Evolutionary conservation across 2,888 invertebrate species (phyloP), one percentile per base, ranked within the genome.

Genomic region (Drosophila multiciliata): DNA sequence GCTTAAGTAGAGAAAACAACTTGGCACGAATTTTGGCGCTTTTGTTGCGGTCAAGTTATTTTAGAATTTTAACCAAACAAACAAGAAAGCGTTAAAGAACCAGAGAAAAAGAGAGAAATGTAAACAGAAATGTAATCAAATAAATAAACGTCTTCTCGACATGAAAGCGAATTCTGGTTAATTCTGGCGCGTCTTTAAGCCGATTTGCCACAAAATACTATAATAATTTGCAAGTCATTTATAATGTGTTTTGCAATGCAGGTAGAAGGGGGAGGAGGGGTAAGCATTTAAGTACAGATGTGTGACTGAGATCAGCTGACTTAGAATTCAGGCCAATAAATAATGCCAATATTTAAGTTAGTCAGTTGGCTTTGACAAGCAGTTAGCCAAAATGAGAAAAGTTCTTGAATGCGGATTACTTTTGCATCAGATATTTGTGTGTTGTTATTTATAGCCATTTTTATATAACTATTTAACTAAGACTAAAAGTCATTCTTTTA

Each of bases 11-110:
- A 60, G 70, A 72, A 80, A 78, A 78, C 70, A 78, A 66, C 73
- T 75, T 78, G 75, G 85, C 83, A 80, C 85, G 78, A 78, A 75
- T 85, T 85, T 86, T 78, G 66, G 55, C 80, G 82, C 80, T 78
- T 82, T 80, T 87, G 78, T 82, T 85, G 85, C 83, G 85, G 87
- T 85, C 85, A 85, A 87, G 69, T 69, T 75, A 80, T 69, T 84
- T 80, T 60, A 78, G 85, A 84, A 85, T 80, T 67, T 69, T 61
- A 66, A 32, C 26, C 58, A 75, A 61, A 49, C 35, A 63, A 40
- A 58, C 52, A 70, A 58, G 58, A 58, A 69, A 67, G 59, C 48
- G 20, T 5, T 29, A 29, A 29, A 59, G 40, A 57, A 29, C 5
- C 5, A 29, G 20, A 35, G 45, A n/a, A 58, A 49, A 54, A 59